Conservation (phyloP, 1,140 invertebrate genomes). For the Neodiprion fabricii region DNA sequence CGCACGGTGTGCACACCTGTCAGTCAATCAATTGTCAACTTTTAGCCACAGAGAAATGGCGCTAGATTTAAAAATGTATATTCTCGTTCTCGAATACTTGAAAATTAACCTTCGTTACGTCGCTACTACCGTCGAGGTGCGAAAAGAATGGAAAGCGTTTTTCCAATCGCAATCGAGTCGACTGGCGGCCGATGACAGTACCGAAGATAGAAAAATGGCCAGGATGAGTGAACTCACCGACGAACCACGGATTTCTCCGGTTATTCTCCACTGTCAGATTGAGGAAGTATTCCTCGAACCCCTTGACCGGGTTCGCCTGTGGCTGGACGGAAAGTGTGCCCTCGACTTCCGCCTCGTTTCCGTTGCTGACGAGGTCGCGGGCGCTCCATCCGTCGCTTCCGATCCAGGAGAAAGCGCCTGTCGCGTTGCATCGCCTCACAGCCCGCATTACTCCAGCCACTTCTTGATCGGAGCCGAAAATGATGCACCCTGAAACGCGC, state of each 20-base stretch:
- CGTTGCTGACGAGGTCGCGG: slow-evolving; percentile 80
- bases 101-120: too few species aligned
- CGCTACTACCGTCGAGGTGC: too few species aligned
- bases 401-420: slow-evolving; percentile 92
- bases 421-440: slow-evolving; percentile 85
- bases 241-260: slow-evolving; percentile 91
- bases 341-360: slow-evolving; percentile 87
- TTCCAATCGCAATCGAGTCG: too few species aligned
- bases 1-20: too few species aligned
- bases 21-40: too few species aligned
- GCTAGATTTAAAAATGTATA: too few species aligned
- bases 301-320: slow-evolving; percentile 83
- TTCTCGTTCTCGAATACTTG: too few species aligned
- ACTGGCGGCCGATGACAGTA: too few species aligned
- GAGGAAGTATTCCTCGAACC: slow-evolving; percentile 90
- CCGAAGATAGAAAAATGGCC: too few species aligned
- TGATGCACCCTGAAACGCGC: slow-evolving; percentile 82
- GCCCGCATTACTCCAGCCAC: slow-evolving; percentile 93
- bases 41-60: too few species aligned
- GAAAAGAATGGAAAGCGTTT: too few species aligned
- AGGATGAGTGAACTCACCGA: slow-evolving; percentile 69
- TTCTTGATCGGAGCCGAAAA: slow-evolving; percentile 96
- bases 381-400: slow-evolving; percentile 94
- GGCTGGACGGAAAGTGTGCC: slow-evolving; percentile 93
- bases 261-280: slow-evolving; percentile 86